These are phyloP conservation scores for Coptodon bakossiorum DNA, from an alignment of 2,113 vertebrate species.

Conservation along the genomic window DNA sequence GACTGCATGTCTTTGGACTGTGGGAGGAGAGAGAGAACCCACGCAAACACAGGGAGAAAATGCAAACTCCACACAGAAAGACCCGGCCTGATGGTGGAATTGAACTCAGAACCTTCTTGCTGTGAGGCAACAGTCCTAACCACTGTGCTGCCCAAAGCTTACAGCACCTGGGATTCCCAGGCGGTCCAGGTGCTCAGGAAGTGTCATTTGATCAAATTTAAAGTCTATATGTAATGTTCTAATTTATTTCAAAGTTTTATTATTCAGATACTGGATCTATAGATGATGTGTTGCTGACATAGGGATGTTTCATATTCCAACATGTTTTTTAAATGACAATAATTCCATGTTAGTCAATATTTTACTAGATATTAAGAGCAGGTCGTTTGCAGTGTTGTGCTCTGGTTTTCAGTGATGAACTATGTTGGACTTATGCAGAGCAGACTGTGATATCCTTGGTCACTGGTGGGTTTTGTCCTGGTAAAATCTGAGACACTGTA, in stretches of 20 bases:
- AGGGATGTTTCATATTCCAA: background rate
- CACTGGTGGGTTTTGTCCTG: background rate
- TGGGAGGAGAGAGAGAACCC: background rate
- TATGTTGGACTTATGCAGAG: background rate
- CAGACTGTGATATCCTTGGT: background rate
- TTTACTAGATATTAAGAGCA: background rate
- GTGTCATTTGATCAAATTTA: background rate
- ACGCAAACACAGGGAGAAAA: background rate
- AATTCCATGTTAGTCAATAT: background rate
- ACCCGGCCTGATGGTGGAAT: background rate
- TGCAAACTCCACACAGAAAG: background rate
- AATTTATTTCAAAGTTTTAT: background rate
- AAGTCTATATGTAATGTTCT: background rate
- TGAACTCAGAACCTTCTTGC: background rate
- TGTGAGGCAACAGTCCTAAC: background rate
- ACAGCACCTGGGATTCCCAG: background rate
- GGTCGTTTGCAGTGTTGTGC: background rate
- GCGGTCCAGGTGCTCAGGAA: background rate
- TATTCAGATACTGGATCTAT: background rate
- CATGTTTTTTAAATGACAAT: background rate
- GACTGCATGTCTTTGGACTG: background rate
- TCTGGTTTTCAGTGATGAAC: background rate
- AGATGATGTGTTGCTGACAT: background rate
- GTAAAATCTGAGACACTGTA: background rate
- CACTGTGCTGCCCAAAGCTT: accelerated